Evolutionary conservation across 1,140 invertebrate genomes (phyloP).

Genomic region (Thaumatotibia leucotreta): DNA sequence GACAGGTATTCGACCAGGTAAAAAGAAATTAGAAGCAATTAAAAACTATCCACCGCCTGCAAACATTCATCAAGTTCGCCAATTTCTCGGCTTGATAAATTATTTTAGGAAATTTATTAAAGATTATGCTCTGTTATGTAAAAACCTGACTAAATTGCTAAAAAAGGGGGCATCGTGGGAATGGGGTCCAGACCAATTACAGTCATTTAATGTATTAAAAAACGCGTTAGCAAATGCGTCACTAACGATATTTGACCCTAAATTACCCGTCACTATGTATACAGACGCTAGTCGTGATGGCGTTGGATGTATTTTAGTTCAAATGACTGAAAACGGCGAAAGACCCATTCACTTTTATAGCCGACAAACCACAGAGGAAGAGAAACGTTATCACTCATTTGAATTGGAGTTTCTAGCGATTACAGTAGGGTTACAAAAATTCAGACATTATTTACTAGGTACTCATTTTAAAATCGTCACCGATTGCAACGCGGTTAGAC

Average conservation of each 20-base stretch:
- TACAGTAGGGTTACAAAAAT: too few species aligned
- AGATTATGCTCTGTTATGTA: conserved; percentile 21
- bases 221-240: not conserved
- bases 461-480: conserved; percentile 11
- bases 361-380: conserved; percentile 17
- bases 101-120: conserved; percentile 34
- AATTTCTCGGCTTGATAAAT: conserved; percentile 1
- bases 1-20: not conserved
- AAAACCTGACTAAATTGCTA: conserved; percentile 3
- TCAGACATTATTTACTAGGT: too few species aligned
- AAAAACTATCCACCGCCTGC: conserved; percentile 24
- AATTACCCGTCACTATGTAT: not conserved
- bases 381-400: too few species aligned
- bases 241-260: conserved; percentile 10
- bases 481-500: too few species aligned
- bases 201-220: conserved; percentile 1
- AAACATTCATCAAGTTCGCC: conserved; percentile 16
- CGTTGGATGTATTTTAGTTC: too few species aligned
- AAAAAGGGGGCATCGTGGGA: conserved; percentile 27
- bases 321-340: conserved; percentile 13
- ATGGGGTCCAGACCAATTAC: conserved; percentile 14
- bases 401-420: conserved; percentile 19
- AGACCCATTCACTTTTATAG: conserved; percentile 15
- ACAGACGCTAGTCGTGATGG: conserved; percentile 1
- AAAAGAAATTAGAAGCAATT: not conserved